phyloP scores from a whole-genome alignment of 2,113 vertebrate genomes.

The Ascaphus truei region DNA sequence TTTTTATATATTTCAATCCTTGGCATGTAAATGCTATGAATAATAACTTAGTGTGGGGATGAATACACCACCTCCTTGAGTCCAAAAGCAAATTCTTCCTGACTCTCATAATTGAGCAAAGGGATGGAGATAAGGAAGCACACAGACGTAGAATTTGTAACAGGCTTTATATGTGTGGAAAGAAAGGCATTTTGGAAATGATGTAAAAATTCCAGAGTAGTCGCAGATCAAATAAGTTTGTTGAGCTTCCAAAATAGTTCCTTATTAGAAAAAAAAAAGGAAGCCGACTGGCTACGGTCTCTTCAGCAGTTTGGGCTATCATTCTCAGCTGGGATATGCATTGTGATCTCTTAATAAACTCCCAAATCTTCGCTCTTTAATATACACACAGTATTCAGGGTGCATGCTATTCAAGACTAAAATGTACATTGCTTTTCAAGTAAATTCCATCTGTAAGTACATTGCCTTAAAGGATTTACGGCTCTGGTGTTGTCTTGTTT shows the following conservation, averaged over 20 bases:
- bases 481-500: slow-evolving; percentile 8
- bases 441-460: slow-evolving; percentile 18
- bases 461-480: slow-evolving; percentile 19
- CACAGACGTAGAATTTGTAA: no score
- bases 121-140: neutral
- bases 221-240: neutral
- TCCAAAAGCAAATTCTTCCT: slow-evolving; percentile 1
- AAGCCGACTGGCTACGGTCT: neutral
- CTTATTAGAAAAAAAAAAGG: neutral
- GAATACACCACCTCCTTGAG: neutral
- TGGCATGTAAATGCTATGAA: slow-evolving; percentile 9
- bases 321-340: neutral
- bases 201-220: no score
- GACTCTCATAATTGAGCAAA: neutral
- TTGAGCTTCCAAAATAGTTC: neutral
- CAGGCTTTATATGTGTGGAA: no score
- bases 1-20: slow-evolving; percentile 25
- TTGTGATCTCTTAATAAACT: neutral
- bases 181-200: no score
- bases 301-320: neutral
- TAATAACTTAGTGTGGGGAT: slow-evolving; percentile 12
- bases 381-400: neutral
- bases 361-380: neutral
- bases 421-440: slow-evolving; percentile 30
- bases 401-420: slow-evolving; percentile 18